Base-by-base conservation (phyloP, 2,888 invertebrate genomes). In the Anarsia innoxiella region DNA sequence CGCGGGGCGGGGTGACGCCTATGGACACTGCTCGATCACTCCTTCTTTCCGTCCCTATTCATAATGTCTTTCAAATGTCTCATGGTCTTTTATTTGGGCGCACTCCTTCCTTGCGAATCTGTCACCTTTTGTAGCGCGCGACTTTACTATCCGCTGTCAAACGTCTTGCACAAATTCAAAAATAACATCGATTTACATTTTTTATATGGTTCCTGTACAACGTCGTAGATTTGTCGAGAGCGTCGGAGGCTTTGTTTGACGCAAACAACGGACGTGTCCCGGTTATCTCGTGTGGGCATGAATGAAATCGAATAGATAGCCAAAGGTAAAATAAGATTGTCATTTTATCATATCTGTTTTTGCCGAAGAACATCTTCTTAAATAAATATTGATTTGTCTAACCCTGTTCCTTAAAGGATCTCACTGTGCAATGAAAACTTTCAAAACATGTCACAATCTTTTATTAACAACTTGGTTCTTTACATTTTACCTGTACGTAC, bases 81-180 rank as follows among this genome's bases (percentile, higher is more conserved):
- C 60, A 43, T 51, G 45, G 56, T 52, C 66, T 69, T 76, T 82
- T 79, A 59, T 53, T 55, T 49, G 51, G 56, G 51, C 56, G 54
- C 58, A 70, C 72, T 75, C 75, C 72, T 75, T 71, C 71, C 63
- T 56, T 58, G 59, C 59, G 53, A 48, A 64, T 57, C 73, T 76
- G 82, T 80, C 82, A 78, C 71, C 80, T 72, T 65, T 82, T 80
- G 78, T 80, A 58, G 56, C 58, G 53, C 64, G 62, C 65, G 58
- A 53, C 64, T 55, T 62, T 59, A 66, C 66, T 60, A 69, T 72
- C 80, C 74, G 72, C 74, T 78, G 83, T 83, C 83, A 82, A 73
- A 78, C 68, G 74, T 68, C 78, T 84, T 84, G 84, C 84, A 84
- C 84, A 84, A 84, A 83, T 78, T 80, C 75, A 74, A 83, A 82